Evolutionary conservation across 2,113 vertebrate genomes (phyloP), one percentile per base, ranked within the genome.

Genomic region (Mustela nigripes): DNA sequence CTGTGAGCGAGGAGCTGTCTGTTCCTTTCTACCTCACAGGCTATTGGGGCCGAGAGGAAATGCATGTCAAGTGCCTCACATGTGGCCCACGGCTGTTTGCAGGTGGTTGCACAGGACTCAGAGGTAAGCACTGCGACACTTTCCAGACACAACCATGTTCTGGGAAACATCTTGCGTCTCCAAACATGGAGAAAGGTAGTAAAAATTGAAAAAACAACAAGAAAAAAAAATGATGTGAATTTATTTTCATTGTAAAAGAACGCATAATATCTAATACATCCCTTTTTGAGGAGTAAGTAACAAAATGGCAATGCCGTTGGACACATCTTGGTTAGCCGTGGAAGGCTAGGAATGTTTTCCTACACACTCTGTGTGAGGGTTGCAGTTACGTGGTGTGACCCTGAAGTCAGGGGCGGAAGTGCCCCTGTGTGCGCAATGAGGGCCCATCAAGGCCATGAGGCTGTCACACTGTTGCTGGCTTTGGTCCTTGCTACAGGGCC

Each of bases 41-140:
- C 15, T 36, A 28, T 8, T 63, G 86, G 16, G 62, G 56, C 87
- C 89, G 22, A 45, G 31, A 21, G 65, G 58, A 94, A 83, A 60
- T 4, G 39, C 19, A 10, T 0, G 48, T n/a, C 45, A 36, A 48
- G 19, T 0, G 12, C 16, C 63, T 1, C 15, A 65, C 73, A n/a
- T 28, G 0, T 0, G 2, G 79, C 62, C n/a, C 19, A 12, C 10
- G 39, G 63, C 31, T 62, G 39, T 26, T 56, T 31, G 15, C n/a
- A n/a, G 48, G 60, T 18, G 9, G 16, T 11, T 24, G 42, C 0
- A 36, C 0, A 28, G 83, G 80, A 79, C 33, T 67, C 56, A 42
- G 48, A 62, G 28, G 24, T 0, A 0, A 0, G 10, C 18, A 31
- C 14, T 28, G 11, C 19, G 31, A 24, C 15, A 33, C 15, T 78